Percentiles rank a stretch among this genome's conserved stretches.
phyloP scores from a whole-genome alignment of 2,888 invertebrate genomes.

The Antheraea yamamai region DNA sequence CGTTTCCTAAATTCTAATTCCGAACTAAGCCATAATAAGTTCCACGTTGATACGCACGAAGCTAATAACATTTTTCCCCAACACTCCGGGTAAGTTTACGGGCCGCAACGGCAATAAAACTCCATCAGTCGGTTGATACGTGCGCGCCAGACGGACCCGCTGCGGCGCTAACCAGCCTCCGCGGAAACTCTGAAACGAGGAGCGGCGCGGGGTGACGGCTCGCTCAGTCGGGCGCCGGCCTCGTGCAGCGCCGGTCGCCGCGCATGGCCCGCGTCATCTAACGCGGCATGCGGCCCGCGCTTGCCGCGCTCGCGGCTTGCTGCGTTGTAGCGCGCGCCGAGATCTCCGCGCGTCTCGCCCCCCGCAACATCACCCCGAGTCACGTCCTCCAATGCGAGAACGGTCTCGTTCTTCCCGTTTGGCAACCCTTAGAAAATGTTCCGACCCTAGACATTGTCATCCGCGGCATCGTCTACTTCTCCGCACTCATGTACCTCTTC shows the following conservation, averaged over 20 bases:
- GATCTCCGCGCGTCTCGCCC: conserved; percentile 63
- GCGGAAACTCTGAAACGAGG: conserved; percentile 27
- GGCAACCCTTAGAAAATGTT: conserved; percentile 92
- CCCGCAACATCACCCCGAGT: conserved; percentile 65
- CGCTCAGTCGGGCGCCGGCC: conserved; percentile 79
- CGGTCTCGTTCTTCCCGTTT: conserved; percentile 93
- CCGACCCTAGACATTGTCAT: conserved; percentile 89
- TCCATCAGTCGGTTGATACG: conserved; percentile 50
- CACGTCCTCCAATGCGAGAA: conserved; percentile 85
- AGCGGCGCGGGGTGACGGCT: conserved; percentile 51
- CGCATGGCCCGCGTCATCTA: conserved; percentile 61
- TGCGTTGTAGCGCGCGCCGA: conserved; percentile 73
- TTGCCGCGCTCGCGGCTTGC: conserved; percentile 76
- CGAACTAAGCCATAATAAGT: conserved; percentile 58
- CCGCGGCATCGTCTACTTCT: conserved; percentile 95
- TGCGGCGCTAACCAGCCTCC: conserved; percentile 25
- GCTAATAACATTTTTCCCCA: conserved; percentile 59
- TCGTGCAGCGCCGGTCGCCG: conserved; percentile 74
- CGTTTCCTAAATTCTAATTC: conserved; percentile 21
- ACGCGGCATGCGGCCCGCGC: conserved; percentile 79
- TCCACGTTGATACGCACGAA: conserved; percentile 36
- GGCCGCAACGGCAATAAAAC: conserved; percentile 66
- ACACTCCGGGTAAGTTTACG: conserved; percentile 53
- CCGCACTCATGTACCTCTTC: conserved; percentile 95
- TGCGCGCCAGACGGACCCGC: conserved; percentile 34